Base-by-base conservation (phyloP, 1,140 invertebrate species). In the Dinoponera quadriceps region DNA sequence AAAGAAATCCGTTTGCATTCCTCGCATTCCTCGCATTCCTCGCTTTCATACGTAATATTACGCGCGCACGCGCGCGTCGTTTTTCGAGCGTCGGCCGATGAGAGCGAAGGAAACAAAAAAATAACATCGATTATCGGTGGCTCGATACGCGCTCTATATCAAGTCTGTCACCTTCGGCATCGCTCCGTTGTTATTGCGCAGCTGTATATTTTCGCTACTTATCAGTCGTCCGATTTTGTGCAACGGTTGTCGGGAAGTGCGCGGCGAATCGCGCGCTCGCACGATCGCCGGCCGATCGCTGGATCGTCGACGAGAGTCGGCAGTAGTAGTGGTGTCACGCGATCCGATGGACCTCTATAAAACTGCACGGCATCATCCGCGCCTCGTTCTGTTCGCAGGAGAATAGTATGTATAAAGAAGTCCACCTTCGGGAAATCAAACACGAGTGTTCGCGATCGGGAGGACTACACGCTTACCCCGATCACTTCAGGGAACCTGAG, bases 381-480 rank as follows among this genome's bases (percentile, higher is more conserved):
- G 11, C 2, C 16, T 60, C 5, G 33, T 59, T 59, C 59, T 73
- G 86, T 84, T 93, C 91, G 22, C 91, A 93, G 93, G 86, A 90
- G 86, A 93, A 93, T 93, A 94, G 92, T 94, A 94, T 94, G 93
- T 86, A 86, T 91, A 93, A 90, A 92, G 92, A 91, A 93, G 88
- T 89, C 86, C 89, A 88, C 72, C 86, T 84, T 78, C 88, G 91
- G 75, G 92, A 93, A 90, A 89, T 92, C 62, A 92, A 92, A 91
- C 91, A 92, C 91, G 92, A 93, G 90, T 92, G 91, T 82, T 90
- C 88, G 91, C 92, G 89, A 91, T 91, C 93, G 68, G 89, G 90
- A 84, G 92, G 89, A 82, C 90, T 93, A 88, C 90, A 93, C 85
- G 91, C 91, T 88, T 94, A 91, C 89, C 93, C 93, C 51, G 92